Evolutionary conservation across 2,888 invertebrate species (phyloP).

Genomic region (Calameuta filiformis): DNA sequence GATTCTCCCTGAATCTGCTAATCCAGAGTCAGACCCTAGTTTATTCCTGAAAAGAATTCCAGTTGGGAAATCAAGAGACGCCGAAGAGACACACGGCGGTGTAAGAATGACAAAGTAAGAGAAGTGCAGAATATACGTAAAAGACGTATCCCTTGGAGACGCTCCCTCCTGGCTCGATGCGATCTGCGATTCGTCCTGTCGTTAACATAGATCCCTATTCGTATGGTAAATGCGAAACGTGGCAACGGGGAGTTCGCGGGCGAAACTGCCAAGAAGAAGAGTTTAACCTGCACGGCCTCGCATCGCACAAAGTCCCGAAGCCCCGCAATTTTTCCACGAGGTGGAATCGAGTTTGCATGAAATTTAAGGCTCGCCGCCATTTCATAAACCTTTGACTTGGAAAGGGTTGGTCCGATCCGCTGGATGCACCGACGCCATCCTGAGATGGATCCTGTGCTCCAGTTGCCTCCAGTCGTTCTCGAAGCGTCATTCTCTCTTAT

Average conservation of each 20-base stretch:
- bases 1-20: not conserved
- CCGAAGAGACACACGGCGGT: not conserved
- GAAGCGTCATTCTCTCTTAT: not conserved
- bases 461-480: not conserved
- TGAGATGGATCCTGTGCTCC: not conserved
- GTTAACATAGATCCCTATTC: not conserved
- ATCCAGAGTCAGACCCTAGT: not conserved
- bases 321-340: not conserved
- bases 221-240: not conserved
- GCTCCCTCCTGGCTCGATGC: not conserved
- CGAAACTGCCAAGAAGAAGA: not conserved
- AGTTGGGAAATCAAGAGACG: not conserved
- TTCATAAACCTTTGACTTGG: constrained; percentile 48
- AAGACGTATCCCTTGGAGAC: not conserved
- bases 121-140: not conserved
- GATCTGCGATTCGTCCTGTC: not conserved
- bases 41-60: not conserved
- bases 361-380: constrained; percentile 43
- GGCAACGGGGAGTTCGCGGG: not conserved
- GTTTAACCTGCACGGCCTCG: not conserved
- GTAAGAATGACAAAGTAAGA: not conserved
- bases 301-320: not conserved
- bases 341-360: constrained; percentile 56
- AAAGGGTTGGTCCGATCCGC: not conserved
- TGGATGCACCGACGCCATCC: not conserved